phyloP scores from a whole-genome alignment of 1,140 invertebrate genomes.

The Muscidifurax raptorellus region DNA sequence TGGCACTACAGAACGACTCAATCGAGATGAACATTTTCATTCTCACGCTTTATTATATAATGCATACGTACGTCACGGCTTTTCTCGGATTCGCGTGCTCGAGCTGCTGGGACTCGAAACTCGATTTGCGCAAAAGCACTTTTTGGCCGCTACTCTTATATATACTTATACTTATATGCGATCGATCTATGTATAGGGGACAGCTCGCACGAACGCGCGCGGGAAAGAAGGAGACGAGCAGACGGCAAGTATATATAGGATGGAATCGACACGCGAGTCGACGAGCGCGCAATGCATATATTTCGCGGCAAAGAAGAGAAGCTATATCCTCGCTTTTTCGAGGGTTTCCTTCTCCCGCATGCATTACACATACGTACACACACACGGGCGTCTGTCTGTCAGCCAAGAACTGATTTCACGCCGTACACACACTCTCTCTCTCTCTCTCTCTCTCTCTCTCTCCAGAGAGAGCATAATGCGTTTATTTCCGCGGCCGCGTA shows the following conservation, averaged over 20 bases:
- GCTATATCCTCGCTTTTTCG: slow-evolving; percentile 19
- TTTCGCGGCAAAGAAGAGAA: slow-evolving; percentile 25
- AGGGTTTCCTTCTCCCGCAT: background rate
- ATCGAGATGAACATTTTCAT: background rate
- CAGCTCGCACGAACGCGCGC: background rate
- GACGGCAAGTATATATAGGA: background rate
- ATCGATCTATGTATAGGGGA: slow-evolving; percentile 20
- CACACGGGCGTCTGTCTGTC: slow-evolving; percentile 9
- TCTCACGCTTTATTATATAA: no score
- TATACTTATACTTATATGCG: no score
- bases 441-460: background rate
- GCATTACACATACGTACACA: background rate
- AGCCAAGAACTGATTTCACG: slow-evolving; percentile 41
- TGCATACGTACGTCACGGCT: no score
- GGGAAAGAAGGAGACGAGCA: background rate
- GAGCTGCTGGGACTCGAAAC: background rate
- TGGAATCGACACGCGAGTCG: slow-evolving; percentile 32
- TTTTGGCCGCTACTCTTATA: background rate
- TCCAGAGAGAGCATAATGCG: slow-evolving; percentile 23
- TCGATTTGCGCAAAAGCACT: slow-evolving; percentile 29
- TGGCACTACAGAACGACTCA: background rate
- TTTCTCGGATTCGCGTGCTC: no score
- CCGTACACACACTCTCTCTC: background rate
- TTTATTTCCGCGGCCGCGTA: slow-evolving; percentile 29
- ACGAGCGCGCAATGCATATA: slow-evolving; percentile 43